Evolutionary conservation across 2,888 invertebrate genomes (phyloP).

Genomic region (Caenorhabditis imperialis): DNA sequence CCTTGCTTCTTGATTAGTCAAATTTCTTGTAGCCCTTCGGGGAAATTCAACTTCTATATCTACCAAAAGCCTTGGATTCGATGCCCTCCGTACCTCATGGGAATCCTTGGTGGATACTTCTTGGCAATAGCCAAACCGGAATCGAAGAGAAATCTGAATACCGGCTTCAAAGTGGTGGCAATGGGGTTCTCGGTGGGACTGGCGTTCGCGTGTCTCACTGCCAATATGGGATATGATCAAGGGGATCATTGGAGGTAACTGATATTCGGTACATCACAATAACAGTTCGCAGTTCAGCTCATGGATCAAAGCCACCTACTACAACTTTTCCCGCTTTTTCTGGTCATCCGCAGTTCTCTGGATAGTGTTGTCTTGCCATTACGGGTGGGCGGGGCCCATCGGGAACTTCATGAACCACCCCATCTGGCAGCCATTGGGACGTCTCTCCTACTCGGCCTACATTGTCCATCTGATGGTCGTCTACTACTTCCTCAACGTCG

Average conservation of each 20-base stretch:
- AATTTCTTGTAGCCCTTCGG: conserved; percentile 9
- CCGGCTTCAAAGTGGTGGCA: conserved; percentile 18
- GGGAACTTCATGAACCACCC: conserved; percentile 87
- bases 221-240: conserved; percentile 36
- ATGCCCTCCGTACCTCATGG: conserved; percentile 79
- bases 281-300: conserved; percentile 40
- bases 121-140: conserved; percentile 33
- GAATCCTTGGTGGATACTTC: conserved; percentile 78
- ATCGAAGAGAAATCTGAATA: conserved; percentile 26
- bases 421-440: conserved; percentile 88
- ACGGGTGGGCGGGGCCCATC: conserved; percentile 80
- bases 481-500: conserved; percentile 42
- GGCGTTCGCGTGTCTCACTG: conserved; percentile 31
- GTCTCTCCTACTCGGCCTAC: conserved; percentile 93
- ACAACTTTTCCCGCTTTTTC: conserved; percentile 73
- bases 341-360: conserved; percentile 79
- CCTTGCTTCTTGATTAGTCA: background rate
- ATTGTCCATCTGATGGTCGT: conserved; percentile 79
- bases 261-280: no score
- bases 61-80: conserved; percentile 76
- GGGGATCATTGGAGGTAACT: conserved; percentile 32
- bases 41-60: conserved; percentile 26
- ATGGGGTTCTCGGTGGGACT: conserved; percentile 32
- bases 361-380: conserved; percentile 79
- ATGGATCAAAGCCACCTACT: conserved; percentile 43